These are phyloP conservation scores for Lepilemur ruficaudatus DNA, from an alignment of 2,797 vertebrate species.

Conservation along the genomic window DNA sequence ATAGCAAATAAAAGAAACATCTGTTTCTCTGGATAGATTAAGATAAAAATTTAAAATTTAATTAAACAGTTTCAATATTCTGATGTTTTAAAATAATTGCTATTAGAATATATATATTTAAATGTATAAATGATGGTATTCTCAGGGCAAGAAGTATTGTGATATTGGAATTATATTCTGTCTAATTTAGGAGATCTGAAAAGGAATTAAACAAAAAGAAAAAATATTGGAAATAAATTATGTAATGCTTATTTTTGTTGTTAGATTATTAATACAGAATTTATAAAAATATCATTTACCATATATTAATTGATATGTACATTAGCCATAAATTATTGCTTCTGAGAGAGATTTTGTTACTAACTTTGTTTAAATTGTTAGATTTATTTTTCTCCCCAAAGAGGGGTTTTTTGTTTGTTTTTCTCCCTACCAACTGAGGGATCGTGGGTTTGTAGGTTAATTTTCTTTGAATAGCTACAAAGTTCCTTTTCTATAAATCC, in stretches of 20 bases:
- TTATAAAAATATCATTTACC: slow-evolving; percentile 57
- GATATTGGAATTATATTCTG: neutral
- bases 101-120: slow-evolving; percentile 58
- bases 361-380: slow-evolving; percentile 51
- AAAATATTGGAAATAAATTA: slow-evolving; percentile 65
- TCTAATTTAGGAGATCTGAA: slow-evolving; percentile 64
- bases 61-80: slow-evolving; percentile 63
- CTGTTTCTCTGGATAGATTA: slow-evolving; percentile 56
- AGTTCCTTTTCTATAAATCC: slow-evolving; percentile 78
- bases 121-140: slow-evolving; percentile 48
- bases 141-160: slow-evolving; percentile 58
- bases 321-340: neutral
- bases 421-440: slow-evolving; percentile 48
- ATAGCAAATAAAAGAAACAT: slow-evolving; percentile 62
- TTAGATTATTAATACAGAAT: slow-evolving; percentile 77
- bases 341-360: slow-evolving; percentile 63
- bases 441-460: slow-evolving; percentile 58
- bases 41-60: slow-evolving; percentile 73
- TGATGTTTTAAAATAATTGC: slow-evolving; percentile 58
- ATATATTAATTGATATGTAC: slow-evolving; percentile 50
- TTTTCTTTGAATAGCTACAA: slow-evolving; percentile 70
- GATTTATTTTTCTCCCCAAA: slow-evolving; percentile 40
- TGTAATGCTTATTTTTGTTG: slow-evolving; percentile 65
- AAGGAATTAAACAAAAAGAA: slow-evolving; percentile 61
- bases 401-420: slow-evolving; percentile 62